These are phyloP conservation scores for Tor tambroides DNA, from an alignment of 2,113 vertebrate species.

Conservation along the genomic window DNA sequence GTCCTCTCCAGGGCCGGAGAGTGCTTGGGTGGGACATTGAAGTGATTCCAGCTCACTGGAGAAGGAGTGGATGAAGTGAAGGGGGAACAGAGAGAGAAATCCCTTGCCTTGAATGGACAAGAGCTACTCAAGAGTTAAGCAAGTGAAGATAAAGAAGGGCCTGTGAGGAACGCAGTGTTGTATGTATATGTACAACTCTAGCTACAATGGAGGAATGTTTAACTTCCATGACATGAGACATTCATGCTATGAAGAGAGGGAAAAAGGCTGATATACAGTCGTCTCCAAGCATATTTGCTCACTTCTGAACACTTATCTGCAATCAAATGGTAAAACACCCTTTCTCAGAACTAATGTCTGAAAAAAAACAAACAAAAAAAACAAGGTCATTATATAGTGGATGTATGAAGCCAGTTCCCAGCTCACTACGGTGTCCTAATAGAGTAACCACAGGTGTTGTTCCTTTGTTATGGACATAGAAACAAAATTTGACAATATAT, in stretches of 20 bases:
- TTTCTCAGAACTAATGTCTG: too few species aligned
- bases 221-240: background rate
- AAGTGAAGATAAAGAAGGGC: constrained; percentile 65
- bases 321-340: too few species aligned
- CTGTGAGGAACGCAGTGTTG: background rate
- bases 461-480: too few species aligned
- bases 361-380: too few species aligned
- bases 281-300: background rate
- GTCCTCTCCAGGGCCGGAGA: constrained; percentile 71
- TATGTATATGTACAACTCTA: background rate
- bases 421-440: too few species aligned
- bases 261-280: background rate
- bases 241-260: background rate
- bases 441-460: too few species aligned
- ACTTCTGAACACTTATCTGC: too few species aligned
- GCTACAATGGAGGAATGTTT: background rate
- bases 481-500: too few species aligned
- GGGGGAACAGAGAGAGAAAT: constrained; percentile 53
- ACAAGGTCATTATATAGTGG: too few species aligned
- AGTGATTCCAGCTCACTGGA: constrained; percentile 73
- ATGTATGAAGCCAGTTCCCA: too few species aligned
- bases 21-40: constrained; percentile 74
- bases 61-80: constrained; percentile 74
- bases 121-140: constrained; percentile 62
- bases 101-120: constrained; percentile 70